Evolutionary conservation across 2,797 vertebrate genomes (phyloP).

Genomic region (Sandelia bainsii): DNA sequence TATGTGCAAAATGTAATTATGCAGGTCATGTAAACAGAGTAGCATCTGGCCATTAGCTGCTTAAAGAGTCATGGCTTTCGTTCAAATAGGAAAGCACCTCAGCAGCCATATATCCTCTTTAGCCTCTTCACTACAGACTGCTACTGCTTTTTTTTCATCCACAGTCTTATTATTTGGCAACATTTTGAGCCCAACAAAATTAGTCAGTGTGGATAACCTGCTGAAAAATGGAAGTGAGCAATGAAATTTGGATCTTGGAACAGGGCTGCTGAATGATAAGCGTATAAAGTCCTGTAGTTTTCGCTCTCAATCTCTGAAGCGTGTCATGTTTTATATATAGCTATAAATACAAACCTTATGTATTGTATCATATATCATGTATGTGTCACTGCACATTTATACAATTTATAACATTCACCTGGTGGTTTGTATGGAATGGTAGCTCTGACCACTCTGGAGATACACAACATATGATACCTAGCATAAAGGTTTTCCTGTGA

Average conservation of each 20-base stretch:
- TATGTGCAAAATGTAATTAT: conserved; percentile 20
- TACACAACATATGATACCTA: too few species aligned
- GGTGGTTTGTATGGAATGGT: too few species aligned
- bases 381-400: neutral
- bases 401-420: too few species aligned
- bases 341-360: too few species aligned
- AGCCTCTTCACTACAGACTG: neutral
- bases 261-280: neutral
- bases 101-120: neutral
- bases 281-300: neutral
- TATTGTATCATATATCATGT: too few species aligned
- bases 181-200: conserved; percentile 12
- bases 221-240: conserved; percentile 15
- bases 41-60: conserved; percentile 31
- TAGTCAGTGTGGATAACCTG: conserved; percentile 24
- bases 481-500: too few species aligned
- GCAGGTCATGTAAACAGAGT: conserved; percentile 24
- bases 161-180: neutral
- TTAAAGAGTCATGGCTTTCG: conserved; percentile 2
- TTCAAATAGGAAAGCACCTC: conserved; percentile 19
- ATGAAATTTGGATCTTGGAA: conserved; percentile 15
- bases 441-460: too few species aligned
- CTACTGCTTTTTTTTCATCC: neutral
- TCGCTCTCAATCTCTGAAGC: neutral
- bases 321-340: too few species aligned